phyloP scores from a whole-genome alignment of 2,888 invertebrate species.

The Polyommatus iphigenia region DNA sequence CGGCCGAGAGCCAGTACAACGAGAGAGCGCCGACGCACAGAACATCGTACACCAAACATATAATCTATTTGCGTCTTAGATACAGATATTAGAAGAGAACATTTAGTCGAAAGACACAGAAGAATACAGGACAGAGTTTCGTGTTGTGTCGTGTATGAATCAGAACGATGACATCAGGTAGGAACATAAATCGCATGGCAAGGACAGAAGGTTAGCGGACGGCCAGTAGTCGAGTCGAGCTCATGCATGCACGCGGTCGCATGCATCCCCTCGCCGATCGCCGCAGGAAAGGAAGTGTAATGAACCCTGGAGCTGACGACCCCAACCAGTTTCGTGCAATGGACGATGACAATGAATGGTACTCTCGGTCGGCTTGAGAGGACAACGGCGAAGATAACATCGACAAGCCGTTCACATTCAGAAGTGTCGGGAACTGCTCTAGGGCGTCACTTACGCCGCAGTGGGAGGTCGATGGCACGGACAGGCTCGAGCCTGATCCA shows the following conservation, averaged over 20 bases:
- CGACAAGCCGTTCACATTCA: conserved; percentile 71
- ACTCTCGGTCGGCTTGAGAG: conserved; percentile 67
- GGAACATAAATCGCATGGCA: conserved; percentile 12
- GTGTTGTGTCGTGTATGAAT: conserved; percentile 20
- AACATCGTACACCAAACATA: conserved; percentile 39
- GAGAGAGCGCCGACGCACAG: conserved; percentile 47
- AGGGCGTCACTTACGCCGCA: conserved; percentile 82
- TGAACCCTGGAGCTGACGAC: conserved; percentile 58
- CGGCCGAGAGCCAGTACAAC: conserved; percentile 56
- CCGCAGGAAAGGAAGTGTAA: conserved; percentile 56
- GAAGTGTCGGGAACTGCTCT: conserved; percentile 60
- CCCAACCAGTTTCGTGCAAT: conserved; percentile 64
- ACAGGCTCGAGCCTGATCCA: conserved; percentile 90
- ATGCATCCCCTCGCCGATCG: conserved; percentile 59
- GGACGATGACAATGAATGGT: conserved; percentile 62
- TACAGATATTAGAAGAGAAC: conserved; percentile 12
- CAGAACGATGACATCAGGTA: conserved; percentile 5
- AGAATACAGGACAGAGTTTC: not conserved
- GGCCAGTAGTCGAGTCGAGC: conserved; percentile 49
- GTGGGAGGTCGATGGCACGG: conserved; percentile 88
- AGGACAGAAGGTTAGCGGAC: conserved; percentile 16
- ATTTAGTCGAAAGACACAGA: conserved; percentile 2
- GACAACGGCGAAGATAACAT: conserved; percentile 65
- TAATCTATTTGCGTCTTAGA: conserved; percentile 31
- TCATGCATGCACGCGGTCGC: conserved; percentile 54